These are phyloP conservation scores for Stenopsyche tienmushanensis DNA, from an alignment of 1,140 invertebrate species.

Conservation along the genomic window DNA sequence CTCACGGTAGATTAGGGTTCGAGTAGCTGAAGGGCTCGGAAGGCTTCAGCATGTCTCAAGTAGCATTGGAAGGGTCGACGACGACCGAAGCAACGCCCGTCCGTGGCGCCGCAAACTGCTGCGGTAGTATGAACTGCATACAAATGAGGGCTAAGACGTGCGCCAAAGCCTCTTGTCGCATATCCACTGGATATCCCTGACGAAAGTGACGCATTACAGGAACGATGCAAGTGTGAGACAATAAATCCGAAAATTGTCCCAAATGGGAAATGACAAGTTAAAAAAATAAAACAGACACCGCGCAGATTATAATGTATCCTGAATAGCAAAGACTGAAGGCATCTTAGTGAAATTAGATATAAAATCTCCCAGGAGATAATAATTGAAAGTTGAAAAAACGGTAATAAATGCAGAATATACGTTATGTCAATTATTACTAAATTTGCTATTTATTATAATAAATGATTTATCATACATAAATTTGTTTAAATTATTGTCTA, in stretches of 20 bases:
- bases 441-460: too few relatives aligned
- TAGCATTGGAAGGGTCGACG: background rate
- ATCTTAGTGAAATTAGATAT: too few relatives aligned
- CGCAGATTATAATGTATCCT: background rate
- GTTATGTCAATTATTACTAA: too few relatives aligned
- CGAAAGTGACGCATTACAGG: background rate
- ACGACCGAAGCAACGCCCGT: background rate
- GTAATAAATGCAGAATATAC: too few relatives aligned
- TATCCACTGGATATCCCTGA: background rate
- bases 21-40: background rate
- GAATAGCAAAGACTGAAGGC: too few relatives aligned
- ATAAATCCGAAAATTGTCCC: too few relatives aligned
- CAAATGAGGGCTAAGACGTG: background rate
- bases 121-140: background rate
- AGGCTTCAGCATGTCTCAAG: background rate
- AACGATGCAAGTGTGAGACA: background rate
- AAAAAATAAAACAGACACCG: too few relatives aligned
- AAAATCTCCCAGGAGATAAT: too few relatives aligned
- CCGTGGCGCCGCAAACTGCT: conserved; percentile 5
- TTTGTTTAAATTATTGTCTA: too few relatives aligned
- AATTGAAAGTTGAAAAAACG: too few relatives aligned
- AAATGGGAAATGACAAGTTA: too few relatives aligned
- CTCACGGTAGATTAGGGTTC: background rate
- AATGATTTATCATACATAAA: too few relatives aligned
- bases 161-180: background rate